phyloP scores from a whole-genome alignment of 37 sponge, comb jelly and placozoan genomes.

The Beroe ovata region DNA sequence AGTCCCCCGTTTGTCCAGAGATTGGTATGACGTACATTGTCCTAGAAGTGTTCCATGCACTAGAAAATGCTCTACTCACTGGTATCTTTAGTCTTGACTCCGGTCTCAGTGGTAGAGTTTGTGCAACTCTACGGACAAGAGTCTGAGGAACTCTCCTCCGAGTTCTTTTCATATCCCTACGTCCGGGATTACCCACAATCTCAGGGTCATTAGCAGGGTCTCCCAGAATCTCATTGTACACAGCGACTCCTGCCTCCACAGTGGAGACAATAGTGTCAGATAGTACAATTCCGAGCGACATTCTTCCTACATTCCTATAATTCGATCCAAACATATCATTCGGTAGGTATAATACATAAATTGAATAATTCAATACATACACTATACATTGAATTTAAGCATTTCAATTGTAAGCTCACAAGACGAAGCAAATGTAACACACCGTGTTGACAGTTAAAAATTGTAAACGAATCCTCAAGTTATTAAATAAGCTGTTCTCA shows the following conservation, averaged over 20 bases:
- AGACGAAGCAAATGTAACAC: too few species aligned
- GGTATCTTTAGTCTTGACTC: constrained; percentile 34
- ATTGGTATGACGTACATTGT: too few species aligned
- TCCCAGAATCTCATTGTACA: constrained; percentile 58
- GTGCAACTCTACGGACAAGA: constrained; percentile 34
- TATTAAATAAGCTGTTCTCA: too few species aligned
- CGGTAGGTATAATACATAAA: too few species aligned
- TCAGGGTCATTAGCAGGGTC: constrained; percentile 56
- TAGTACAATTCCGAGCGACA: constrained; percentile 34
- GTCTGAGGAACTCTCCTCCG: constrained; percentile 35
- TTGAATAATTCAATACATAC: too few species aligned
- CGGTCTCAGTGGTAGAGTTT: constrained; percentile 22
- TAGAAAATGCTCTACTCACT: constrained; percentile 39
- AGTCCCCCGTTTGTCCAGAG: too few species aligned
- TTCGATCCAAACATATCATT: too few species aligned
- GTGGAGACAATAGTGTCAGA: constrained; percentile 55
- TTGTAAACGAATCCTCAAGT: too few species aligned
- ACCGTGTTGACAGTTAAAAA: too few species aligned
- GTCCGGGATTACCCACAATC: neutral
- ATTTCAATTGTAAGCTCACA: too few species aligned
- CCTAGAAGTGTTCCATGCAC: neutral
- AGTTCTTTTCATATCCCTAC: constrained; percentile 42
- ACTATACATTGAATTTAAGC: too few species aligned
- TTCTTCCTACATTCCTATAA: too few species aligned
- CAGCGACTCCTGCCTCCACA: constrained; percentile 39